Evolutionary conservation across 2,113 vertebrate genomes (phyloP).

Genomic region (Tinamus guttatus): DNA sequence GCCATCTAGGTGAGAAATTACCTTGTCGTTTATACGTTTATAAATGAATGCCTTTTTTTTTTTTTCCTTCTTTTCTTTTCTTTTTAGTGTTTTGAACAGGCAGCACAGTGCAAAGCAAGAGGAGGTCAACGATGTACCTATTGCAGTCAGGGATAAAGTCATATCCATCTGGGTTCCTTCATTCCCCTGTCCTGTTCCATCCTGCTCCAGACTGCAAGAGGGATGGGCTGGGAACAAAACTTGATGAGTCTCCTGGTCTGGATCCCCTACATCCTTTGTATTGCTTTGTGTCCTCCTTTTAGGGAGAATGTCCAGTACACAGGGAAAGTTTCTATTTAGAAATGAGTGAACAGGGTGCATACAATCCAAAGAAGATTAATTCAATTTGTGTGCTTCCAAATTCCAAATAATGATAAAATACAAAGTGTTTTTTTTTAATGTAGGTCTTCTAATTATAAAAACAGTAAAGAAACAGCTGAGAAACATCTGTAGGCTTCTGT

Average conservation of each 20-base stretch:
- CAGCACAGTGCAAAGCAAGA: background rate
- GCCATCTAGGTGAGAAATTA: conserved; percentile 87
- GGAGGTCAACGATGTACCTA: background rate
- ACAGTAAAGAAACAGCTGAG: background rate
- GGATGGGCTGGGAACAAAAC: background rate
- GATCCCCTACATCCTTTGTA: background rate
- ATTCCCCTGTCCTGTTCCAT: rapidly evolving
- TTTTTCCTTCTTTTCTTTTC: too few species aligned
- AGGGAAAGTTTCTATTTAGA: background rate
- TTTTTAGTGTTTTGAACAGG: background rate
- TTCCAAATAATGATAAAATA: background rate
- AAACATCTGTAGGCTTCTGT: background rate
- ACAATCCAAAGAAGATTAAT: background rate
- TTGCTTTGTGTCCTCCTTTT: background rate
- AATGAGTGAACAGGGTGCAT: background rate
- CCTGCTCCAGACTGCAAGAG: background rate
- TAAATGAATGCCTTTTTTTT: too few species aligned
- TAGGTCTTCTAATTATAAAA: background rate
- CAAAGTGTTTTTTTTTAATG: background rate
- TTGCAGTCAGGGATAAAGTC: background rate
- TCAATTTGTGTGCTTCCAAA: background rate
- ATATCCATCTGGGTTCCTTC: rapidly evolving
- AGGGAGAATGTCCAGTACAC: background rate
- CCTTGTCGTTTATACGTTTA: background rate
- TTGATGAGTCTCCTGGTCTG: background rate